phyloP scores from a whole-genome alignment of 1,140 invertebrate species.

The Branchinecta lindahli region DNA sequence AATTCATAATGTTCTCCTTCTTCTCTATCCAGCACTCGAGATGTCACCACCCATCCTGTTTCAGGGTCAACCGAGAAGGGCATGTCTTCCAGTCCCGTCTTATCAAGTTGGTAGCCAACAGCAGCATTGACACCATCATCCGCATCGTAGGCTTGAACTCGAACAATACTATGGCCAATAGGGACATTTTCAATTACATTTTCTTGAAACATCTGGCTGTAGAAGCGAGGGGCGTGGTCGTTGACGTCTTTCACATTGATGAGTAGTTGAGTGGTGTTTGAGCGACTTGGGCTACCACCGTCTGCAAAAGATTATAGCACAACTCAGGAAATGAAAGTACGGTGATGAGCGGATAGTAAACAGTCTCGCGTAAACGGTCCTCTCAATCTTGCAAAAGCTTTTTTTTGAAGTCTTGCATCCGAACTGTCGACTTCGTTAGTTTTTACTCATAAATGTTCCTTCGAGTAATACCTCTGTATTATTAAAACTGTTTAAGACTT shows the following conservation, averaged over 20 bases:
- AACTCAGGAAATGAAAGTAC: neutral
- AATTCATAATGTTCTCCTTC: slow-evolving; percentile 64
- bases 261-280: slow-evolving; percentile 79
- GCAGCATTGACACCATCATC: slow-evolving; percentile 73
- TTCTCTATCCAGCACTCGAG: slow-evolving; percentile 73
- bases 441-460: no score
- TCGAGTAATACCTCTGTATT: no score
- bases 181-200: slow-evolving; percentile 79
- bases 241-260: slow-evolving; percentile 85
- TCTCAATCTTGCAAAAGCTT: no score
- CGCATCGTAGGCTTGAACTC: slow-evolving; percentile 77
- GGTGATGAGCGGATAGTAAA: no score
- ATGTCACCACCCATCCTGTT: slow-evolving; percentile 80
- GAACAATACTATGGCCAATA: slow-evolving; percentile 52
- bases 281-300: slow-evolving; percentile 68
- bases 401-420: no score
- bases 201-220: slow-evolving; percentile 81
- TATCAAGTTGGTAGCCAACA: slow-evolving; percentile 52
- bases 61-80: slow-evolving; percentile 65
- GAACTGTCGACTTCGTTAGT: no score
- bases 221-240: slow-evolving; percentile 82
- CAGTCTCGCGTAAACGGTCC: no score
- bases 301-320: slow-evolving; percentile 37
- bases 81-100: slow-evolving; percentile 50
- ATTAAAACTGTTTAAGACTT: no score